Base-by-base conservation (phyloP, 2,888 invertebrate species). In the Ormia ochracea region DNA sequence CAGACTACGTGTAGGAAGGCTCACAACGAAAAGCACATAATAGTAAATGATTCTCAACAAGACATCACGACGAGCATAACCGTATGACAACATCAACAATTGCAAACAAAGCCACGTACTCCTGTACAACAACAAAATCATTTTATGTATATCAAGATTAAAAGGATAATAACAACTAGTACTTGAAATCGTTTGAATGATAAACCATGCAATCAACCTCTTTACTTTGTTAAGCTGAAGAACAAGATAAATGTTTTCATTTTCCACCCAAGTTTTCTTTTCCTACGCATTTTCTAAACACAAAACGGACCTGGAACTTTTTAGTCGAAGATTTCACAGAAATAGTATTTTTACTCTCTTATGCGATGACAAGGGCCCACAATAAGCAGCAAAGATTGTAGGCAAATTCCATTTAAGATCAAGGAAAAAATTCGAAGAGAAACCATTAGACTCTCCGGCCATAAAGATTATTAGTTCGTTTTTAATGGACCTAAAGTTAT, bases 21-120 rank as follows among this genome's bases (percentile, higher is more conserved):
- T n/a, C 38, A 66, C 7, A 36, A 19, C 26, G 9, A 50, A 23
- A 41, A 21, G 21, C 48, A 43, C 17, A 31, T 31, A 43, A 41
- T 54, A 21, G 54, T 43, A 43, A 54, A 54, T 43, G 19, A 54
- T 54, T 68, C 52, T 68, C 21, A 68, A 68, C 54, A 68, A 68
- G 31, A 14, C 28, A 31, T n/a, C 10, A 41, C 7, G n/a, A 4
- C 28, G 6, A 4, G 6, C 28, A 68, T 7, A 68, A 68, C 43
- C 41, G 41, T 19, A 38, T 1, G 38, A 19, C 31, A 28, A n/a
- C 54, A 31, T 31, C 31, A 14, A 63, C 21, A 26, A 5, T 12
- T 28, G 14, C 26, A 7, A 17, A n/a, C 52, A 14, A 4, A 14
- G n/a, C n/a, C 14, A 38, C 1, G 1, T 6, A 33, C 33, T 12